phyloP scores from a whole-genome alignment of 1,140 invertebrate genomes.

The Reticulitermes speratus region DNA sequence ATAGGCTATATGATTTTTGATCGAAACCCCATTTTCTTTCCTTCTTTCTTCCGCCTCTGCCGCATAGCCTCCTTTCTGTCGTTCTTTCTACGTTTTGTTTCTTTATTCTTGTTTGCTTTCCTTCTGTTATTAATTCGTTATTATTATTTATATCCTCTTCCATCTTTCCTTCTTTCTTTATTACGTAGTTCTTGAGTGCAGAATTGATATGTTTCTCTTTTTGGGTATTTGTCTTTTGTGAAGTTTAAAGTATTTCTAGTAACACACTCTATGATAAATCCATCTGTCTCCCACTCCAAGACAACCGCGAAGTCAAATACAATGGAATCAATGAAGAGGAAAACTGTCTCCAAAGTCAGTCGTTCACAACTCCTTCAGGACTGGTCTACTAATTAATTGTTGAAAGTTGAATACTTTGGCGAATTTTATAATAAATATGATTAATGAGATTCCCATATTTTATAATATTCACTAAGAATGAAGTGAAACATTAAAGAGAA shows the following conservation, averaged over 20 bases:
- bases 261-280: neutral
- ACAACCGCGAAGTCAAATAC: neutral
- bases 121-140: no score
- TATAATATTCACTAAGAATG: neutral
- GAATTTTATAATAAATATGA: neutral
- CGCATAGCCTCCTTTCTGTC: no score
- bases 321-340: neutral
- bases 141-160: no score
- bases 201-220: no score
- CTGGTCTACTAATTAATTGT: neutral
- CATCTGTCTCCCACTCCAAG: neutral
- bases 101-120: no score
- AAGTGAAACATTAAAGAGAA: neutral
- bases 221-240: no score
- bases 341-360: neutral
- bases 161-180: no score
- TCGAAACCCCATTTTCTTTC: no score
- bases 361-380: neutral
- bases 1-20: no score
- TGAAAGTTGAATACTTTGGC: neutral
- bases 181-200: no score
- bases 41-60: no score
- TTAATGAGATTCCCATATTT: neutral
- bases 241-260: neutral
- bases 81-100: no score